phyloP scores from a whole-genome alignment of 2,888 invertebrate species.

The Drosophila longiperda region DNA sequence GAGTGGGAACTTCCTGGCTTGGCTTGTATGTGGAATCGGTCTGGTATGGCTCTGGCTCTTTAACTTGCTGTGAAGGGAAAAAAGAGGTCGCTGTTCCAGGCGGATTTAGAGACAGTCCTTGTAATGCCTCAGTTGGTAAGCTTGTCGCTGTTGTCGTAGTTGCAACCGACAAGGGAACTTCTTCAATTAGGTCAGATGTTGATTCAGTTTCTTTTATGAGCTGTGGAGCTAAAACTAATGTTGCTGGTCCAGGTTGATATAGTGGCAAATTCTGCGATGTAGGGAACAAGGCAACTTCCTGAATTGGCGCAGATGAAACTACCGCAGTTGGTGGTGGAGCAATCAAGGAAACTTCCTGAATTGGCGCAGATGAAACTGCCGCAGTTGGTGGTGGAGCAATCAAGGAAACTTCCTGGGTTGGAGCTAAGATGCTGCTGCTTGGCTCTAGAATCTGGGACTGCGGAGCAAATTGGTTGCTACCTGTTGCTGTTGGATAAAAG shows the following conservation, averaged over 20 bases:
- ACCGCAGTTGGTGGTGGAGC: conserved; percentile 11
- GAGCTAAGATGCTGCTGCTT: not conserved
- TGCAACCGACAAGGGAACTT: conserved; percentile 36
- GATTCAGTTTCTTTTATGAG: not conserved
- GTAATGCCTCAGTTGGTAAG: conserved; percentile 1
- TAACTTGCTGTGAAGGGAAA: conserved; percentile 23
- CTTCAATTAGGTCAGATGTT: not conserved
- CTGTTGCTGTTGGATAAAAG: conserved; percentile 13
- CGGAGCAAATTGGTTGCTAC: not conserved
- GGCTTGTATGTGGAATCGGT: not conserved
- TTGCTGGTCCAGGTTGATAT: conserved; percentile 2
- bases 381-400: conserved; percentile 21
- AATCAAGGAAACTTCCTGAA: conserved; percentile 12
- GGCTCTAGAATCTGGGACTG: conserved; percentile 10
- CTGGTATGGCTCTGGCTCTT: conserved; percentile 1
- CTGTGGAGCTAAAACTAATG: not conserved
- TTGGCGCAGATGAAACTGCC: not conserved
- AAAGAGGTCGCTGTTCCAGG: conserved; percentile 15
- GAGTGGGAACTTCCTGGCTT: not conserved
- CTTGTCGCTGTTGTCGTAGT: not conserved
- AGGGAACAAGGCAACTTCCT: conserved; percentile 6
- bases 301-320: not conserved
- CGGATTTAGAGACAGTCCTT: conserved; percentile 12
- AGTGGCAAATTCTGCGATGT: conserved; percentile 7
- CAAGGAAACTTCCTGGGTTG: conserved; percentile 3